Conservation (phyloP, 1,140 invertebrate species). For the Drosophila mauritiana region DNA sequence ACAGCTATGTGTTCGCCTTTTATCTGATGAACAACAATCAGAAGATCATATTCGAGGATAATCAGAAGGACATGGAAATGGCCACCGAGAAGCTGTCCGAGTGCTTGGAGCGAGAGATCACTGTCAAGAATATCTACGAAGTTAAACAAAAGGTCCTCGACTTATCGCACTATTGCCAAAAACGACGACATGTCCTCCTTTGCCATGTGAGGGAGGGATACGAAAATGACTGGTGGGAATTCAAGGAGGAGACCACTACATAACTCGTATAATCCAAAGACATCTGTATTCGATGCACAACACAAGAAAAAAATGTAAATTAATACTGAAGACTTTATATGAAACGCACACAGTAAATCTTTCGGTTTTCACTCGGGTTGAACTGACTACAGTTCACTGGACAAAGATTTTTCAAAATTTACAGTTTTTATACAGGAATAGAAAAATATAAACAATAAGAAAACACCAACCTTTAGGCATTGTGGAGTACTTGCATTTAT, state of each 20-base stretch:
- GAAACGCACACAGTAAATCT: neutral
- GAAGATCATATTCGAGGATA: constrained; percentile 99
- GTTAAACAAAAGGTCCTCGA: constrained; percentile 99
- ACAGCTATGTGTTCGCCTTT: constrained; percentile 99
- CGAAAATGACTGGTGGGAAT: constrained; percentile 99
- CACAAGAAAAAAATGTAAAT: neutral
- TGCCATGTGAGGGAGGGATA: constrained; percentile 99
- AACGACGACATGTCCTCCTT: constrained; percentile 95
- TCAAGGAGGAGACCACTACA: constrained; percentile 86
- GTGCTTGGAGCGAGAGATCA: constrained; percentile 98
- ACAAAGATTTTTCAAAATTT: constrained; percentile 48
- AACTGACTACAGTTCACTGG: constrained; percentile 8
- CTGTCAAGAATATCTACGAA: constrained; percentile 97
- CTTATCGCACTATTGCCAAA: constrained; percentile 96
- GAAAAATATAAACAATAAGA: constrained; percentile 1
- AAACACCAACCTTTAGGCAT: neutral
- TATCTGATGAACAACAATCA: constrained; percentile 99
- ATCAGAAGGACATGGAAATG: constrained; percentile 98
- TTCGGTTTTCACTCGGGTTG: constrained; percentile 38
- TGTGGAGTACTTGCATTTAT: neutral
- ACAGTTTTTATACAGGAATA: constrained; percentile 40
- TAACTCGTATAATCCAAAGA: neutral
- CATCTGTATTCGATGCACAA: neutral
- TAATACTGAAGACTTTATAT: constrained; percentile 62
- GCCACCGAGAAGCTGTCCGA: constrained; percentile 98